phyloP scores from a whole-genome alignment of 1,140 invertebrate genomes.

The Papilio dardanus region DNA sequence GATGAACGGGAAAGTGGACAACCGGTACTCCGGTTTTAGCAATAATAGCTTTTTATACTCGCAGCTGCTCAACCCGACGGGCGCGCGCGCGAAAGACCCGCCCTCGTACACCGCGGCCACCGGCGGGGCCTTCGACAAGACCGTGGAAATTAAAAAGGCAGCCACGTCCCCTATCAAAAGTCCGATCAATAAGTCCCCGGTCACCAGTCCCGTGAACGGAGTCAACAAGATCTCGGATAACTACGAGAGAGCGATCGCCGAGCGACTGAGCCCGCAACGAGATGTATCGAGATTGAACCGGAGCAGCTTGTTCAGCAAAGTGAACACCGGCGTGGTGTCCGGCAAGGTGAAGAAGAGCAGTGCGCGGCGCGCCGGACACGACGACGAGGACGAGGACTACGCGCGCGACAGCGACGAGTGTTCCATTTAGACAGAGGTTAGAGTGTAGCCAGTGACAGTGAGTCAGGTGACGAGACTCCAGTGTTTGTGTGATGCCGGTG shows the following conservation, averaged over 20 bases:
- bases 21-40: constrained; percentile 63
- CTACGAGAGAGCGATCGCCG: constrained; percentile 75
- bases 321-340: constrained; percentile 72
- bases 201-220: constrained; percentile 74
- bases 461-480: neutral
- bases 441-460: neutral
- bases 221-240: constrained; percentile 81
- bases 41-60: constrained; percentile 81
- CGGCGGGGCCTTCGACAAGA: constrained; percentile 57
- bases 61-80: constrained; percentile 69
- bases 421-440: constrained; percentile 74
- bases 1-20: constrained; percentile 77
- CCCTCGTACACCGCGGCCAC: constrained; percentile 72
- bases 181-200: constrained; percentile 51
- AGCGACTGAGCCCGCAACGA: constrained; percentile 69
- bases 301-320: constrained; percentile 76
- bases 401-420: constrained; percentile 85
- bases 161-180: constrained; percentile 60
- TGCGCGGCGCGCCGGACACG: constrained; percentile 42
- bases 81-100: constrained; percentile 67
- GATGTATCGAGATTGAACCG: constrained; percentile 68
- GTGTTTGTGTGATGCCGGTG: constrained; percentile 39
- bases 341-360: constrained; percentile 64
- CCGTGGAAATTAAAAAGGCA: constrained; percentile 46
- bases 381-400: constrained; percentile 82